phyloP scores from a whole-genome alignment of 2,113 vertebrate genomes.

The Drymodes brunneopygia region DNA sequence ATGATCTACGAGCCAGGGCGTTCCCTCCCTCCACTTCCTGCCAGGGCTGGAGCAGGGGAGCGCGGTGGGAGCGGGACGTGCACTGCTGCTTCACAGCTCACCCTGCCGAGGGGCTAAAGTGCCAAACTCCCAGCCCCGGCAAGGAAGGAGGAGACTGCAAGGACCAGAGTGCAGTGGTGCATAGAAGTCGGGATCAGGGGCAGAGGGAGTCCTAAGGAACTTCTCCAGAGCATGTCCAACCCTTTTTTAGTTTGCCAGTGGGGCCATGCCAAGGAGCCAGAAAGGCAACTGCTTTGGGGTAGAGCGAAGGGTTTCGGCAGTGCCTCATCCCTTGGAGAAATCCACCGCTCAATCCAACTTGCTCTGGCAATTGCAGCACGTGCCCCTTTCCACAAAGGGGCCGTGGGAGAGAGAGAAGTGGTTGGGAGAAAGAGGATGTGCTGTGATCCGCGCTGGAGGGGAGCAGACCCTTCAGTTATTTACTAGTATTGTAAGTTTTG shows the following conservation, averaged over 20 bases:
- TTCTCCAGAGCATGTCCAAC: constrained; percentile 51
- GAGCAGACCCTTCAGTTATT: constrained; percentile 76
- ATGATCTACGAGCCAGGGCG: constrained; percentile 64
- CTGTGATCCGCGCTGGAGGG: constrained; percentile 71
- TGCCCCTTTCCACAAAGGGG: constrained; percentile 56
- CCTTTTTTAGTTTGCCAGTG: constrained; percentile 27
- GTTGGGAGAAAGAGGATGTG: constrained; percentile 44
- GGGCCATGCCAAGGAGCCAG: constrained; percentile 33
- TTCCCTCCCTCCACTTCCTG: constrained; percentile 65
- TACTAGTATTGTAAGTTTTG: constrained; percentile 74
- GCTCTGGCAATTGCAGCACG: constrained; percentile 61
- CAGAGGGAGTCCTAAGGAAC: constrained; percentile 70
- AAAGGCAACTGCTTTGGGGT: constrained; percentile 56
- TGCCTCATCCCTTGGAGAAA: constrained; percentile 21
- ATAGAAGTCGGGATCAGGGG: constrained; percentile 73
- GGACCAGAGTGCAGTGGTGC: constrained; percentile 66
- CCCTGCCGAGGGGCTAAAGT: constrained; percentile 67
- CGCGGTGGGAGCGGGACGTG: constrained; percentile 6
- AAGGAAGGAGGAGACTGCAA: constrained; percentile 69
- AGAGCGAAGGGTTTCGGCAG: constrained; percentile 8
- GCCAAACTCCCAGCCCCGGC: constrained; percentile 70
- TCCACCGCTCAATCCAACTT: constrained; percentile 21
- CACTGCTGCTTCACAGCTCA: constrained; percentile 64
- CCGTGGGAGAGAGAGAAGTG: constrained; percentile 26
- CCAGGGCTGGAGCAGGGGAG: constrained; percentile 56